A percentile compares a stretch with the other conserved stretches of the same genome.
These are phyloP conservation scores for Gerris lacustris DNA, from an alignment of 2,888 invertebrate species.

Conservation along the genomic window DNA sequence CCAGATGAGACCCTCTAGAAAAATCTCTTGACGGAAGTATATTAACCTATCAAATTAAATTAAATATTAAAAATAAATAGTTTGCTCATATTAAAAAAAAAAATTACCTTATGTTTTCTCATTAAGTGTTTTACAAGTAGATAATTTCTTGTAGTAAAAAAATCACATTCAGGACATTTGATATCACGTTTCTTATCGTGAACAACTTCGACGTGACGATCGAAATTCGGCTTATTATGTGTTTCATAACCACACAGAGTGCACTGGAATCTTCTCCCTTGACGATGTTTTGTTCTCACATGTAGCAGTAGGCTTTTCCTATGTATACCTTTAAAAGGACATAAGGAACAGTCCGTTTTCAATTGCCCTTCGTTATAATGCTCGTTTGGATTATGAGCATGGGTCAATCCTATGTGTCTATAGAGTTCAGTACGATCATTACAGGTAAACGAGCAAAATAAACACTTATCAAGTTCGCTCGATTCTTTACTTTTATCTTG, in stretches of 20 bases:
- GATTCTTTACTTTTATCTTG: not conserved
- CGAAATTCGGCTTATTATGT: not conserved
- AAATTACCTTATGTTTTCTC: not conserved
- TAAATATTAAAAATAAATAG: too few relatives aligned
- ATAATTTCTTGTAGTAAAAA: not conserved
- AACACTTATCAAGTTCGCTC: not conserved
- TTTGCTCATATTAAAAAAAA: too few relatives aligned
- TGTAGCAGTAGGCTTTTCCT: not conserved
- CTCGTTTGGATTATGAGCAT: not conserved
- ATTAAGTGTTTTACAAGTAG: not conserved
- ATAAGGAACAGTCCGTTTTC: not conserved
- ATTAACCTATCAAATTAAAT: too few relatives aligned
- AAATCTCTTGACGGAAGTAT: too few relatives aligned
- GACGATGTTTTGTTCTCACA: not conserved
- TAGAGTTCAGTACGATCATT: not conserved
- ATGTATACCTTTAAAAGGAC: not conserved
- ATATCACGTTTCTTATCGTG: not conserved
- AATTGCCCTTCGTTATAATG: not conserved
- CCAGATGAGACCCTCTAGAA: too few relatives aligned
- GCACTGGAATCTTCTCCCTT: not conserved
- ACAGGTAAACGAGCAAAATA: not conserved
- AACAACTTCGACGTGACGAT: not conserved
- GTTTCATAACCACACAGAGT: not conserved
- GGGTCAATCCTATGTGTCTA: not conserved
- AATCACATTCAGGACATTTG: not conserved